Base-by-base conservation (phyloP, 2,113 vertebrate genomes). In the Pica pica region DNA sequence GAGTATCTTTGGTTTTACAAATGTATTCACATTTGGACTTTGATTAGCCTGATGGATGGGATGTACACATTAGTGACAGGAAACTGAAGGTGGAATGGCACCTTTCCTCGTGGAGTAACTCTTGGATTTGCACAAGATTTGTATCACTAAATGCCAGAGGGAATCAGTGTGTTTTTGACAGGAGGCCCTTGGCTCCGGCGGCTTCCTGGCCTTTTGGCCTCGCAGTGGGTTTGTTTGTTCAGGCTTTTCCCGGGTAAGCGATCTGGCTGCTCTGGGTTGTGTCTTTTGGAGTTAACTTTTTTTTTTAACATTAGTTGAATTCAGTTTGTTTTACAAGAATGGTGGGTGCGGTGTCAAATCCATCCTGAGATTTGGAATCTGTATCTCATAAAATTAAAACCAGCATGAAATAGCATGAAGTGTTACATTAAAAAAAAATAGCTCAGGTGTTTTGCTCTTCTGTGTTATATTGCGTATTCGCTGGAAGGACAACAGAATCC, bases 181-280 rank as follows among this genome's bases (percentile, higher is more conserved):
- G 60, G 86, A 76, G 80, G 47, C 80, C 60, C 50, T 67, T 71
- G 67, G 33, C 75, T 85, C 70, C 49, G 13, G 55, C 80, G 85
- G 78, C 84, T 67, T 47, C 55, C 87, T 94, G 87, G 83, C 92
- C 77, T 87, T 46, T 31, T 91, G 93, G 75, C 73, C 77, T 73
- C 5, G 0, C 56, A 42, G 46, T 44, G 73, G 70, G 27, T 87
- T 85, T 94, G 76, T 95, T 95, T 96, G 87, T 81, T 91, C 83
- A 95, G 82, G 55, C 84, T 78, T 81, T 84, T 86, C 74, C 75
- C 9, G 55, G 61, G 37, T 71, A 80, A 89, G 87, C 50, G 73
- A 11, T 82, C 69, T 89, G 69, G 10, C 60, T 61, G 15, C 42
- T 71, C 61, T 68, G 74, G 27, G 11, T 37, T 67, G 53, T 82